These are phyloP conservation scores for Polypterus bichir DNA, from an alignment of 2,113 vertebrate genomes.

Conservation along the genomic window DNA sequence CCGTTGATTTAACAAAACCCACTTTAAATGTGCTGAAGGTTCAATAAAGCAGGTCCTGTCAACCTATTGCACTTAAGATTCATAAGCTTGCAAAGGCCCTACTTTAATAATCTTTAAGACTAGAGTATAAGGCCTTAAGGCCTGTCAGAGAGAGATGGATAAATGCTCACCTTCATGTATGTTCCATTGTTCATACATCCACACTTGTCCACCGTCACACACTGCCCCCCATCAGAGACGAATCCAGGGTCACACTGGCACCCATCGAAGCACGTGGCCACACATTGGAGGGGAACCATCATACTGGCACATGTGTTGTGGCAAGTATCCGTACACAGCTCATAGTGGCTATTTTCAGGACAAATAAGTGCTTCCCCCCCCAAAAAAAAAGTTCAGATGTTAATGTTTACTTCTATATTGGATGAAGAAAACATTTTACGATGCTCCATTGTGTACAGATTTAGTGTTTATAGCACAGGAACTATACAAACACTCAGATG, in stretches of 20 bases:
- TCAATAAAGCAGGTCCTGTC: too few species aligned
- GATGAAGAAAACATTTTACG: too few species aligned
- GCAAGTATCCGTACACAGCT: conserved; percentile 9
- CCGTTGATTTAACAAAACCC: too few species aligned
- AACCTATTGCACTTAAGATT: too few species aligned
- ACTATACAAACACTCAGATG: too few species aligned
- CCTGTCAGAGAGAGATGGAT: too few species aligned
- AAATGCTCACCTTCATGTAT: conserved; percentile 7
- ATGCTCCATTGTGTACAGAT: too few species aligned
- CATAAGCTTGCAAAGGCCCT: too few species aligned
- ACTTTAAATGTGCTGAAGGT: too few species aligned
- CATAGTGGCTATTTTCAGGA: conserved; percentile 23
- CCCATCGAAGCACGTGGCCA: conserved; percentile 10
- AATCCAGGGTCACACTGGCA: conserved; percentile 21
- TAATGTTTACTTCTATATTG: not conserved
- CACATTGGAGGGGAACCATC: conserved; percentile 11
- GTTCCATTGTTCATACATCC: conserved; percentile 18
- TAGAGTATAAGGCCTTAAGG: too few species aligned
- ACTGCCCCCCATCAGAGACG: conserved; percentile 8
- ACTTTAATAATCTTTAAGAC: too few species aligned
- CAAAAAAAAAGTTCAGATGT: not conserved
- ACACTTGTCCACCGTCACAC: conserved; percentile 14
- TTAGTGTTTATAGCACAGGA: too few species aligned
- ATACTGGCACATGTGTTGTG: conserved; percentile 11
- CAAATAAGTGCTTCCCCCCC: conserved; percentile 13